These are phyloP conservation scores for Zygogramma bicolorata DNA, from an alignment of 2,888 invertebrate genomes.

Conservation along the genomic window DNA sequence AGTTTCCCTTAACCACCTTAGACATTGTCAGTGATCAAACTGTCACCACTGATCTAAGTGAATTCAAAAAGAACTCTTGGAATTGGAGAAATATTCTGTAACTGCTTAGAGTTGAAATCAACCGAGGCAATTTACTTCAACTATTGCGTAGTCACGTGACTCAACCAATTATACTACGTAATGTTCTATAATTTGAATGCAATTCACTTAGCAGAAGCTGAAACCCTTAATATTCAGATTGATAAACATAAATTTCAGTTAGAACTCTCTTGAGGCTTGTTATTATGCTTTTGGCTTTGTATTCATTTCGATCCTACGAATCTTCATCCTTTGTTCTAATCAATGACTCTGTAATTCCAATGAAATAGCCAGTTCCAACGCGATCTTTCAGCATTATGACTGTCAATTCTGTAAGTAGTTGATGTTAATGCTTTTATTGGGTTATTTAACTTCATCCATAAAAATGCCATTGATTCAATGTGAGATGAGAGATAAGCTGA, in stretches of 20 bases:
- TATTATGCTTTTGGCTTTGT: slow-evolving; percentile 39
- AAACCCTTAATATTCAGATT: slow-evolving; percentile 55
- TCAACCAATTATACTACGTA: slow-evolving; percentile 52
- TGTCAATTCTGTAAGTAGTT: not conserved
- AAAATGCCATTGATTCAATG: not conserved
- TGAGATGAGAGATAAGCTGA: not conserved
- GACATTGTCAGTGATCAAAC: too few relatives aligned
- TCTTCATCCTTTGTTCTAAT: slow-evolving; percentile 1
- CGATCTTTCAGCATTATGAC: not conserved
- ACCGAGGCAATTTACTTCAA: not conserved
- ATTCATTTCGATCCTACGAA: slow-evolving; percentile 13
- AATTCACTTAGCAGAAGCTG: slow-evolving; percentile 55
- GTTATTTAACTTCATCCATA: too few relatives aligned
- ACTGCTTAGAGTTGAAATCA: too few relatives aligned
- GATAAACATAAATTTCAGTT: slow-evolving; percentile 58
- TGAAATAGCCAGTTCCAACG: not conserved
- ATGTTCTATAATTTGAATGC: slow-evolving; percentile 54
- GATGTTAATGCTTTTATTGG: not conserved
- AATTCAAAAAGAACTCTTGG: too few relatives aligned
- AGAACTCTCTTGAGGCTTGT: slow-evolving; percentile 49
- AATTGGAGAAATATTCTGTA: too few relatives aligned
- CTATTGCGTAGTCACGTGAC: slow-evolving; percentile 50
- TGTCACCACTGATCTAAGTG: too few relatives aligned
- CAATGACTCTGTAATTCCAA: slow-evolving; percentile 5
- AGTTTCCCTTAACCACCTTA: too few relatives aligned